Evolutionary conservation across 1,140 invertebrate genomes (phyloP).

Genomic region (Drosophila lini): DNA sequence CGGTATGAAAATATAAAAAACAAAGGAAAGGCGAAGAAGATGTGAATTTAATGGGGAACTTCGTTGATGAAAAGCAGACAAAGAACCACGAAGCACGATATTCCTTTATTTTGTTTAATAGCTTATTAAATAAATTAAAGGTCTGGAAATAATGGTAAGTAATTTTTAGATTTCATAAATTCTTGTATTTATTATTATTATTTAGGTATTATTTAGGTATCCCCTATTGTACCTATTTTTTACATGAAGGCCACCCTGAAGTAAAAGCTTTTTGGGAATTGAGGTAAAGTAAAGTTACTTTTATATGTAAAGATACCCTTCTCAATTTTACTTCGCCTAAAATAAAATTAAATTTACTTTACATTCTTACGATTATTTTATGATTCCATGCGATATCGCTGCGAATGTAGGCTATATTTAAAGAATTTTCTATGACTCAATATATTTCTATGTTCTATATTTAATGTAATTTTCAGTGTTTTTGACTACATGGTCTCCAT

Average conservation of each 20-base stretch:
- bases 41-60: background rate
- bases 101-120: background rate
- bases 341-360: background rate
- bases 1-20: slow-evolving; percentile 28
- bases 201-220: too few species aligned
- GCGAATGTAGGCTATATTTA: background rate
- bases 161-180: background rate
- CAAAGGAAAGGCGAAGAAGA: background rate
- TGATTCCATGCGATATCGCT: background rate
- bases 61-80: too few species aligned
- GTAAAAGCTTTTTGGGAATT: background rate
- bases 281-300: background rate
- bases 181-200: background rate
- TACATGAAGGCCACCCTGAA: background rate
- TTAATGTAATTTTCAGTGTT: background rate
- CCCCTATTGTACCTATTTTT: background rate
- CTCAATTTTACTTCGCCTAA: background rate
- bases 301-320: too few species aligned
- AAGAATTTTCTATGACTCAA: background rate
- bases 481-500: background rate
- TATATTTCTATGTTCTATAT: background rate
- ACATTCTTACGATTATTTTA: background rate
- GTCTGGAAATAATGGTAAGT: background rate
- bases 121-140: background rate
- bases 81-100: too few species aligned